Percentiles rank a stretch among this genome's conserved stretches.
Evolutionary conservation across 2,797 vertebrate genomes (phyloP).

Genomic region (Bryconaethiops microstoma): DNA sequence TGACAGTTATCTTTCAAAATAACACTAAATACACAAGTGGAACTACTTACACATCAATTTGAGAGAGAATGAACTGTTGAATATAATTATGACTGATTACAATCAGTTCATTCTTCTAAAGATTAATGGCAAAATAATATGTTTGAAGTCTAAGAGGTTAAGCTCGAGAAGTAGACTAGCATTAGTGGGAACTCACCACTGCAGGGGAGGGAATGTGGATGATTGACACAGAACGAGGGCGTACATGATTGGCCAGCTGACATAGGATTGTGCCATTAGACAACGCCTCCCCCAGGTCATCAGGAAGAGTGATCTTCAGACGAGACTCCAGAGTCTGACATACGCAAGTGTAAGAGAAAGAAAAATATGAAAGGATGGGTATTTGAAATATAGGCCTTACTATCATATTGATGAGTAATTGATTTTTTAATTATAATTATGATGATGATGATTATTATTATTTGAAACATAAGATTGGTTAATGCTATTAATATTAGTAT

Average conservation of each 20-base stretch:
- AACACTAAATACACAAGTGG: not conserved
- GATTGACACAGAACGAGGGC: slow-evolving; percentile 83
- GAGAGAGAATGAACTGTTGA: too few relatives aligned
- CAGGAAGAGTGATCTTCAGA: slow-evolving; percentile 78
- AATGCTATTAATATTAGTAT: too few relatives aligned
- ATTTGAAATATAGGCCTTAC: not conserved
- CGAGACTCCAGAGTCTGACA: slow-evolving; percentile 81
- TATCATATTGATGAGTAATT: too few relatives aligned
- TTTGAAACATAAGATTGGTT: too few relatives aligned
- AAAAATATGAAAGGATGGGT: not conserved
- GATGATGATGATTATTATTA: too few relatives aligned
- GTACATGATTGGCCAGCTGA: slow-evolving; percentile 86
- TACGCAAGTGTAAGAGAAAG: not conserved
- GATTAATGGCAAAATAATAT: too few relatives aligned
- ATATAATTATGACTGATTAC: too few relatives aligned
- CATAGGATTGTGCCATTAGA: slow-evolving; percentile 85
- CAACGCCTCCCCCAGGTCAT: slow-evolving; percentile 83
- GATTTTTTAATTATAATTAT: too few relatives aligned
- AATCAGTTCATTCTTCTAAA: too few relatives aligned
- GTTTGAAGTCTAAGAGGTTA: not conserved
- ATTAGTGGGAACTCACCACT: slow-evolving; percentile 79
- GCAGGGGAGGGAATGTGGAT: slow-evolving; percentile 91
- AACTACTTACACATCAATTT: not conserved
- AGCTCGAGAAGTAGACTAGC: not conserved
- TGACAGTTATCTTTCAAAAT: not conserved